phyloP scores from a whole-genome alignment of 2,797 vertebrate genomes.

The Arrhamphus sclerolepis region DNA sequence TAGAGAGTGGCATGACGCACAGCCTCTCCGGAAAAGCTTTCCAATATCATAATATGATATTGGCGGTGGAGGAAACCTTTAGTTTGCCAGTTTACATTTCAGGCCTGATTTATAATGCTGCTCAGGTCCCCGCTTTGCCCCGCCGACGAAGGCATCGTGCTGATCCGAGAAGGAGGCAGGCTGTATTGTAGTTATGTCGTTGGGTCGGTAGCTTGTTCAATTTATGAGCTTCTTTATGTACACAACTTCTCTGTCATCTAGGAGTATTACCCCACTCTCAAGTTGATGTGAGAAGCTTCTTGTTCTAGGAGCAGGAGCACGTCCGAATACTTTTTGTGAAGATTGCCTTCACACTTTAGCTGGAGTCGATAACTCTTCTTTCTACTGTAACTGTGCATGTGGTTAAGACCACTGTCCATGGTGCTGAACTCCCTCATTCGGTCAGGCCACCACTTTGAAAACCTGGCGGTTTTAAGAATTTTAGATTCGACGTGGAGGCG shows the following conservation, averaged over 20 bases:
- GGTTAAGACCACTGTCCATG: slow-evolving; percentile 51
- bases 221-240: too few relatives aligned
- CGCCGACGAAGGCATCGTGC: slow-evolving; percentile 1
- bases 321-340: too few relatives aligned
- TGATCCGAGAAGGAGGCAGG: slow-evolving; percentile 18
- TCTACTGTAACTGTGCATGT: too few relatives aligned
- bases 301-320: too few relatives aligned
- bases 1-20: slow-evolving; percentile 77
- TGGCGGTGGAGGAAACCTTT: slow-evolving; percentile 54
- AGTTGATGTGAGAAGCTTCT: too few relatives aligned
- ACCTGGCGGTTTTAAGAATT: too few relatives aligned
- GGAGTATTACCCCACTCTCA: too few relatives aligned
- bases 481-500: neutral
- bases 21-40: slow-evolving; percentile 58
- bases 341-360: too few relatives aligned
- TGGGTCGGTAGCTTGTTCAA: neutral
- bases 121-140: slow-evolving; percentile 11
- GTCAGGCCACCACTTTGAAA: neutral
- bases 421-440: slow-evolving; percentile 51
- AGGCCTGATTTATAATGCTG: slow-evolving; percentile 58
- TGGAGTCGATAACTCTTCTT: too few relatives aligned
- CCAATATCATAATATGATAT: slow-evolving; percentile 65
- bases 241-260: too few relatives aligned
- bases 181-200: slow-evolving; percentile 1
- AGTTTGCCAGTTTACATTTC: slow-evolving; percentile 57